phyloP scores from a whole-genome alignment of 2,888 invertebrate genomes.

The Helobdella robusta region DNA sequence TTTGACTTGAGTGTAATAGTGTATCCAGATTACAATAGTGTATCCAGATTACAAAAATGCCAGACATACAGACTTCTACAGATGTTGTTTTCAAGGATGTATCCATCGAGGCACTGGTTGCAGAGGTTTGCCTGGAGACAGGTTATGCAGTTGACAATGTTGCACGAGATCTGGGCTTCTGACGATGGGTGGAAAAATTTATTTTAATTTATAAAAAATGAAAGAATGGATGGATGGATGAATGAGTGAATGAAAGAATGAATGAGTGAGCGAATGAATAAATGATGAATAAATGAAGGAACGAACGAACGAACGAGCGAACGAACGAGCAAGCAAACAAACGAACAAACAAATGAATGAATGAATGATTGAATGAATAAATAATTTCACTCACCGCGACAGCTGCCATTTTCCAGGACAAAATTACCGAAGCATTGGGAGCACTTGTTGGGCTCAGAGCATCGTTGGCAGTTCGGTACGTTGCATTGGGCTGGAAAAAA shows the following conservation, averaged over 20 bases:
- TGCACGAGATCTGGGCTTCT: too few relatives aligned
- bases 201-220: too few relatives aligned
- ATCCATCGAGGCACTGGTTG: not conserved
- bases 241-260: too few relatives aligned
- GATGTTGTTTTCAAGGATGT: constrained; percentile 2
- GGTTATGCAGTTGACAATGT: not conserved
- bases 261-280: too few relatives aligned
- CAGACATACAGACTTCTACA: not conserved
- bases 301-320: too few relatives aligned
- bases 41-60: not conserved
- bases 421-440: not conserved
- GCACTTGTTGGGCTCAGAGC: not conserved
- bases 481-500: not conserved
- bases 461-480: constrained; percentile 16
- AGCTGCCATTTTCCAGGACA: not conserved
- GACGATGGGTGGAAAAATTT: too few relatives aligned
- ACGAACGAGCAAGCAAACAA: too few relatives aligned
- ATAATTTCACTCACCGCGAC: not conserved
- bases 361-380: too few relatives aligned
- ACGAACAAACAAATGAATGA: too few relatives aligned
- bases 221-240: too few relatives aligned
- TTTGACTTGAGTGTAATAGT: too few relatives aligned
- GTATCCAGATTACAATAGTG: not conserved
- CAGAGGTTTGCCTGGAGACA: not conserved
- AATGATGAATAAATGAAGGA: too few relatives aligned